Evolutionary conservation across 2,113 vertebrate species (phyloP), one percentile per base, ranked within the genome.

Genomic region (Semnornis frantzii): DNA sequence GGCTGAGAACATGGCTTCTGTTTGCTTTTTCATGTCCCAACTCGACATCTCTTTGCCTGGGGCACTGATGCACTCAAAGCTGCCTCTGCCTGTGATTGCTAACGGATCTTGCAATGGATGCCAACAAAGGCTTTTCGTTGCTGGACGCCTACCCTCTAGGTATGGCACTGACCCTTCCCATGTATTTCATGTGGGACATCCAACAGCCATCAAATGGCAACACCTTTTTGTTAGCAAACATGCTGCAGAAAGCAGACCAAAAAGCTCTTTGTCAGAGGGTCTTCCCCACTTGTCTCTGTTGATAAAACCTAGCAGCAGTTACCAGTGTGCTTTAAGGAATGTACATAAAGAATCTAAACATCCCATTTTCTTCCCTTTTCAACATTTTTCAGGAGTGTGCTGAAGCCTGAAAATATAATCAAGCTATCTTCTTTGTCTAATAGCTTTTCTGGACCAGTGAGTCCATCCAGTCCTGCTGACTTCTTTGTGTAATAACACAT

Each of bases 391-490:
- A 85, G 28, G 55, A 80, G 57, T n/a, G 39, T 64, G 58, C 42
- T 66, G 78, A 91, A 82, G 85, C 52, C 0, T 0, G 87, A 87
- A 92, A 90, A 88, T n/a, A 90, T 68, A 92, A 94, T 65, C 79
- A 75, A 70, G 31, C 58, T 73, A 86, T 89, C 76, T 70, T 91
- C 70, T 88, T 70, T 0, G 0, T 54, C 55, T 92, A 76, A 92
- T 71, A 77, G 74, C 54, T 87, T 90, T 94, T 87, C 68, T 89
- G 74, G 81, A 89, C 58, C 92, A 91, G 28, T 17, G 66, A 84
- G 16, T 66, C 59, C 34, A 72, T 68, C 66, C 85, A 66, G 9
- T 39, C 50, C 84, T 85, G 80, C 63, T 77, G 62, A 87, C 39
- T 92, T 65, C 50, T 88, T 69, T 70, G 71, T 57, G 66, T 28